These are phyloP conservation scores for Manduca sexta DNA, from an alignment of 1,140 invertebrate genomes.

Conservation along the genomic window DNA sequence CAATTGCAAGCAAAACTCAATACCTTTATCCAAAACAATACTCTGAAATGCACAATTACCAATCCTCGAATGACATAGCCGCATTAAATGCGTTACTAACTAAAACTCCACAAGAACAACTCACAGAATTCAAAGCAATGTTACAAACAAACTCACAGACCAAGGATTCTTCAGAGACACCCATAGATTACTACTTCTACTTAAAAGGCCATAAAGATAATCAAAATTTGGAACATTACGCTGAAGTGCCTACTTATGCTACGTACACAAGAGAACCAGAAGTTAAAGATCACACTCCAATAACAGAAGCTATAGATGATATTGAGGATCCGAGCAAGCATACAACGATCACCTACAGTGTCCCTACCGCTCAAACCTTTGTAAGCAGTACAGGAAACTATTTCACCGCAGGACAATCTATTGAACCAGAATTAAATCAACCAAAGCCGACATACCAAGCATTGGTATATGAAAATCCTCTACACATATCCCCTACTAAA, in stretches of 20 bases:
- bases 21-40: slow-evolving; percentile 46
- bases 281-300: slow-evolving; percentile 55
- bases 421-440: slow-evolving; percentile 8
- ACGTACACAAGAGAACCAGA: slow-evolving; percentile 16
- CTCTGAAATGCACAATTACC: slow-evolving; percentile 33
- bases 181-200: slow-evolving; percentile 51
- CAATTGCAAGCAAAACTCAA: slow-evolving; percentile 34
- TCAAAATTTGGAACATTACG: slow-evolving; percentile 18
- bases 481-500: slow-evolving; percentile 2
- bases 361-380: background rate
- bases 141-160: slow-evolving; percentile 21
- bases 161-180: slow-evolving; percentile 26
- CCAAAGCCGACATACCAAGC: slow-evolving; percentile 16
- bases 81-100: slow-evolving; percentile 39
- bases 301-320: slow-evolving; percentile 64
- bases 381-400: background rate
- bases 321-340: slow-evolving; percentile 40
- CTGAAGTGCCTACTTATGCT: slow-evolving; percentile 21
- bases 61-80: slow-evolving; percentile 37
- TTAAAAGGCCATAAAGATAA: slow-evolving; percentile 33
- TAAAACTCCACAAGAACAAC: slow-evolving; percentile 42
- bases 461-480: slow-evolving; percentile 9
- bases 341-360: background rate
- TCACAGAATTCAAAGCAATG: slow-evolving; percentile 41
- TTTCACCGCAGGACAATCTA: background rate